These are phyloP conservation scores for Otolemur crassicaudatus DNA, from an alignment of 2,797 vertebrate species.

Conservation along the genomic window DNA sequence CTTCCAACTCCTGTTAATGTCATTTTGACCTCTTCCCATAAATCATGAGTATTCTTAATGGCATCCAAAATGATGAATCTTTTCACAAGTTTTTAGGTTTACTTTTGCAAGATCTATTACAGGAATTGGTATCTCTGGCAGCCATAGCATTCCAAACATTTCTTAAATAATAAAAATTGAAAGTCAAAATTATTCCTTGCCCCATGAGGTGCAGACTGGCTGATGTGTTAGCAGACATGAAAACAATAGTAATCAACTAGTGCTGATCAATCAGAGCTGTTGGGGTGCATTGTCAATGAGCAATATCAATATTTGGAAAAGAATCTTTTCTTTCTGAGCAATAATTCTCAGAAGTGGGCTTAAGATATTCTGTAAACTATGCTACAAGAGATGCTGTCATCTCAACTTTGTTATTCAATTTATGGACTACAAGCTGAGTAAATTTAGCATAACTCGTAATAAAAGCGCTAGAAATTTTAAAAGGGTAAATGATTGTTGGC, in stretches of 20 bases:
- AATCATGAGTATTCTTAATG: neutral
- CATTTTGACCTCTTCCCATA: neutral
- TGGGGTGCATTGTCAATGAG: neutral
- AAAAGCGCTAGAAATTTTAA: neutral
- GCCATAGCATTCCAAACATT: neutral
- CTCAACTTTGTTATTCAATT: neutral
- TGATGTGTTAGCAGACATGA: neutral
- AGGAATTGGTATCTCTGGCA: neutral
- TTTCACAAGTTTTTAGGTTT: neutral
- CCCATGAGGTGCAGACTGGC: neutral
- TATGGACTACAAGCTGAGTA: neutral
- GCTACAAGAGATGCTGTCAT: neutral
- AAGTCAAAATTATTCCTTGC: neutral
- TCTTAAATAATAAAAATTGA: neutral
- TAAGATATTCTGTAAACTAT: neutral
- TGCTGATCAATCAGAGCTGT: neutral
- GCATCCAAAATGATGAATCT: neutral
- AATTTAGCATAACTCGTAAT: neutral
- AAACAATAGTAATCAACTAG: neutral
- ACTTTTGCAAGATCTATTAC: neutral
- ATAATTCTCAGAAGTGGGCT: neutral
- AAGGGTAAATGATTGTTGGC: neutral
- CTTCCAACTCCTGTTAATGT: neutral
- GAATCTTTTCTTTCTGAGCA: neutral
- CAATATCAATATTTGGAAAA: neutral